These are phyloP conservation scores for Xanthostigma xanthostigma DNA, from an alignment of 2,888 invertebrate species.

Conservation along the genomic window DNA sequence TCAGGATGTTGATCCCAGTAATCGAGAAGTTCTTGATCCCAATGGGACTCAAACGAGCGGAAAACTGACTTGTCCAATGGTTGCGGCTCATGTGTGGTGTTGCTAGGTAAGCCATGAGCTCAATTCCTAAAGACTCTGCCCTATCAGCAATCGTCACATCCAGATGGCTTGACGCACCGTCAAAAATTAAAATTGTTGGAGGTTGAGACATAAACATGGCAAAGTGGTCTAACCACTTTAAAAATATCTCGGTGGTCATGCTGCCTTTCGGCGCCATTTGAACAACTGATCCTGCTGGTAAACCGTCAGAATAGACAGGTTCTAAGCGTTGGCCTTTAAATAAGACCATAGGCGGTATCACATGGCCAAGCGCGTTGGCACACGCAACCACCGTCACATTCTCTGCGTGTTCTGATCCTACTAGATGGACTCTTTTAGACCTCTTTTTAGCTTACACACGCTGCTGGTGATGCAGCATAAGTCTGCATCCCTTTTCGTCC, in stretches of 20 bases:
- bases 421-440: slow-evolving; percentile 16
- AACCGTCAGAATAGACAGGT: slow-evolving; percentile 13
- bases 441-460: slow-evolving; percentile 17
- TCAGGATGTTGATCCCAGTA: slow-evolving; percentile 9
- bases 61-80: slow-evolving; percentile 13
- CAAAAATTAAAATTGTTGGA: slow-evolving; percentile 16
- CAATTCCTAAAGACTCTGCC: slow-evolving; percentile 12
- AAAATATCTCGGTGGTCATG: slow-evolving; percentile 17
- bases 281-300: slow-evolving; percentile 15
- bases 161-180: slow-evolving; percentile 19
- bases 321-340: slow-evolving; percentile 16
- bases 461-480: slow-evolving; percentile 17
- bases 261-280: slow-evolving; percentile 17
- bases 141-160: slow-evolving; percentile 18
- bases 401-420: slow-evolving; percentile 20
- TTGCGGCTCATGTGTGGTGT: slow-evolving; percentile 11
- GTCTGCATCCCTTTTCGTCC: slow-evolving; percentile 18
- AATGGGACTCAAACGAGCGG: slow-evolving; percentile 12
- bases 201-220: slow-evolving; percentile 15
- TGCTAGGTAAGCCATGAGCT: slow-evolving; percentile 10
- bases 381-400: slow-evolving; percentile 19
- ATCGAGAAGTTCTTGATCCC: slow-evolving; percentile 12
- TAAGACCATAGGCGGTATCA: slow-evolving; percentile 17
- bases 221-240: slow-evolving; percentile 16
- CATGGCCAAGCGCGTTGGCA: slow-evolving; percentile 16